Conservation (phyloP, 35 echinoderm and acorn worm genomes). For the Lytechinus pictus region DNA sequence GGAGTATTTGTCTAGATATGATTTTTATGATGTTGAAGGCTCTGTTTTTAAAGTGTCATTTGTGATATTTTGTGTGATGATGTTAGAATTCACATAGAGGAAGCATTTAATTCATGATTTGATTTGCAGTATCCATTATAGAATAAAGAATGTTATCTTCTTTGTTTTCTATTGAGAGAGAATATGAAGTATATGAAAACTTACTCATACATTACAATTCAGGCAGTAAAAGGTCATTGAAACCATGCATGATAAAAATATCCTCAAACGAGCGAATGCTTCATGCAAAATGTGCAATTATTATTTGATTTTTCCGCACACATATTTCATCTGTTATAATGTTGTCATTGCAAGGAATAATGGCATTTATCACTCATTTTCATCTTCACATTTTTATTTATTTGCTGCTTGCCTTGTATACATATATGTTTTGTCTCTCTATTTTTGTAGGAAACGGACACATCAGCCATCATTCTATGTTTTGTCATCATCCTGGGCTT, state of each 20-base stretch:
- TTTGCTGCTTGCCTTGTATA: constrained; percentile 1
- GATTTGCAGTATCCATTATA: too few relatives aligned
- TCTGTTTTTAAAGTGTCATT: too few relatives aligned
- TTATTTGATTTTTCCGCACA: neutral
- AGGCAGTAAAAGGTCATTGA: neutral
- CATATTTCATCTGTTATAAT: neutral
- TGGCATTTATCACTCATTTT: neutral
- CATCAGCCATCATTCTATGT: neutral
- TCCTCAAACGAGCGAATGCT: neutral
- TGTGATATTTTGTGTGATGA: too few relatives aligned
- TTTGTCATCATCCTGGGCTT: neutral
- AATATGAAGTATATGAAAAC: too few relatives aligned
- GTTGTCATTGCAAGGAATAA: neutral
- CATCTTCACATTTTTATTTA: neutral
- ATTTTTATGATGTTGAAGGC: too few relatives aligned
- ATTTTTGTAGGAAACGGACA: neutral
- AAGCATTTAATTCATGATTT: too few relatives aligned
- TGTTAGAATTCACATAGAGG: too few relatives aligned
- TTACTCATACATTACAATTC: too few relatives aligned
- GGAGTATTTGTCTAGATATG: too few relatives aligned
- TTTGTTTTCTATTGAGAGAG: too few relatives aligned
- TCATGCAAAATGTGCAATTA: neutral
- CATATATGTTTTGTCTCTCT: neutral
- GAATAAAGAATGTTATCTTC: too few relatives aligned
- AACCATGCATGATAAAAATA: neutral